Percentiles rank a stretch among this genome's conserved stretches.
Evolutionary conservation across 2,888 invertebrate species (phyloP).

Genomic region (Lasius fuliginosus): DNA sequence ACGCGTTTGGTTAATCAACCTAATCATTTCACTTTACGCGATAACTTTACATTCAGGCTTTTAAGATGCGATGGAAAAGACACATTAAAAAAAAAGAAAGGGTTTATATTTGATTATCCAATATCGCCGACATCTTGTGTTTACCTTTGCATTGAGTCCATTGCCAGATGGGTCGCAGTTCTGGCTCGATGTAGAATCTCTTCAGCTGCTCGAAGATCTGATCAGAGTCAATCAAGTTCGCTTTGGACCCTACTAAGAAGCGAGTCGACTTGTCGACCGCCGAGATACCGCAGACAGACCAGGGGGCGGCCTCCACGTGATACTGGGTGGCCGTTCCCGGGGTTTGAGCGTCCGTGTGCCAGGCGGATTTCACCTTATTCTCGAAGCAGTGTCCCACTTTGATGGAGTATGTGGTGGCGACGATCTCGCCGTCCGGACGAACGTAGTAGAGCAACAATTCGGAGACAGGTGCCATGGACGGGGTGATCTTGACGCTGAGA

Average conservation of each 20-base stretch:
- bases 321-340: conserved; percentile 87
- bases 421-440: conserved; percentile 87
- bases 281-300: conserved; percentile 88
- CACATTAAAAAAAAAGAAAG: not conserved
- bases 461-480: conserved; percentile 86
- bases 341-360: conserved; percentile 86
- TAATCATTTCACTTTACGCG: not conserved
- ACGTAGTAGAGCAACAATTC: conserved; percentile 88
- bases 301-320: conserved; percentile 87
- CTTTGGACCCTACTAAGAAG: conserved; percentile 83
- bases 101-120: not conserved
- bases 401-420: conserved; percentile 87
- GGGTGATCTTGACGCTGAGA: conserved; percentile 86
- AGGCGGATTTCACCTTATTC: conserved; percentile 87
- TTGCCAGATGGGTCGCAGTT: conserved; percentile 77
- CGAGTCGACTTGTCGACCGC: conserved; percentile 88
- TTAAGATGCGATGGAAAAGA: not conserved
- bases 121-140: conserved; percentile 45
- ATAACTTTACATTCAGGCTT: not conserved
- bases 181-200: conserved; percentile 81
- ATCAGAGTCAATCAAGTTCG: conserved; percentile 80
- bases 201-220: conserved; percentile 81
- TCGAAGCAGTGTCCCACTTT: conserved; percentile 88
- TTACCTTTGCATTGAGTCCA: conserved; percentile 82
- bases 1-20: not conserved